Evolutionary conservation across 2,797 vertebrate genomes (phyloP).

Genomic region (Artibeus lituratus): DNA sequence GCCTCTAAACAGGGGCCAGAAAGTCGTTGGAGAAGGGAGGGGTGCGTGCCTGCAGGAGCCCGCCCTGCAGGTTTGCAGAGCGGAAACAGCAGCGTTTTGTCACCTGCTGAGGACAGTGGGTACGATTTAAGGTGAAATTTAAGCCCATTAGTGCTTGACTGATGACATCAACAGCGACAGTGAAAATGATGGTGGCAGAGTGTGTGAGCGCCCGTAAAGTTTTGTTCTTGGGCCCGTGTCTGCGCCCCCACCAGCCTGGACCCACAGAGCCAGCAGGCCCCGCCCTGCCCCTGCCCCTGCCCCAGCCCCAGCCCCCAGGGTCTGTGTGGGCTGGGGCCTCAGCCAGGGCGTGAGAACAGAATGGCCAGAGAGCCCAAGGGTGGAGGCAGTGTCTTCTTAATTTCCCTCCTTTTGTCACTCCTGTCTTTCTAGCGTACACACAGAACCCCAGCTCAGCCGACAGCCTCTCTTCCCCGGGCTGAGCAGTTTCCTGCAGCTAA

Average conservation of each 20-base stretch:
- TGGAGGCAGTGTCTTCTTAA: slow-evolving; percentile 41
- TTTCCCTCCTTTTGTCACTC: slow-evolving; percentile 62
- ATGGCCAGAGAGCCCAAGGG: neutral
- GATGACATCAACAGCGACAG: slow-evolving; percentile 46
- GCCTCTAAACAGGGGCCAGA: neutral
- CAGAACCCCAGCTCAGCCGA: slow-evolving; percentile 11
- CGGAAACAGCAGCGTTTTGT: neutral
- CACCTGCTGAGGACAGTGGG: slow-evolving; percentile 47
- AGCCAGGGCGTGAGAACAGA: slow-evolving; percentile 41
- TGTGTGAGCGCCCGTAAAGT: slow-evolving; percentile 39
- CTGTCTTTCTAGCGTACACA: slow-evolving; percentile 58
- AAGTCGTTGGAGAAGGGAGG: neutral
- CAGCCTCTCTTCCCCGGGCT: slow-evolving; percentile 48
- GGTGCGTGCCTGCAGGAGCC: neutral
- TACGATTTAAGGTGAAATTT: slow-evolving; percentile 63
- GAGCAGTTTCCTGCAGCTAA: slow-evolving; percentile 61
- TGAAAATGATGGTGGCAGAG: slow-evolving; percentile 46
- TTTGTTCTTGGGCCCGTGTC: neutral
- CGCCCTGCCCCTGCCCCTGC: neutral
- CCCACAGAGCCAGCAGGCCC: neutral
- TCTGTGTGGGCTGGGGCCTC: neutral
- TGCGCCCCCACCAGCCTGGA: neutral
- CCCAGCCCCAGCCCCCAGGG: neutral
- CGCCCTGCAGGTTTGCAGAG: neutral
- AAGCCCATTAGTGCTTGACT: slow-evolving; percentile 64